These are phyloP conservation scores for Hyphantria cunea DNA, from an alignment of 1,140 invertebrate genomes.

Conservation along the genomic window DNA sequence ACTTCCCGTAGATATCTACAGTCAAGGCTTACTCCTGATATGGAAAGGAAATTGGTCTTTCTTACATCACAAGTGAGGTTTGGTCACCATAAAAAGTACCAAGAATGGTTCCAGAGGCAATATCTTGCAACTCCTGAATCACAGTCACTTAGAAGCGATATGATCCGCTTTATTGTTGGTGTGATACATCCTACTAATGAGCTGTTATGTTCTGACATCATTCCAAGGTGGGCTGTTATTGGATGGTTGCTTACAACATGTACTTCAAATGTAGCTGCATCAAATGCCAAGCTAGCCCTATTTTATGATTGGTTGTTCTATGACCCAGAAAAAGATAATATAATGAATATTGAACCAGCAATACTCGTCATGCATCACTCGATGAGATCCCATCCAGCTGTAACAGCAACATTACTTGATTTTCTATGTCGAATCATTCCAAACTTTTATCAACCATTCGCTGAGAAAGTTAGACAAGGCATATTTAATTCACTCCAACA, in stretches of 20 bases:
- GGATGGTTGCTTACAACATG: conserved; percentile 98
- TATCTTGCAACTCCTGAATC: conserved; percentile 98
- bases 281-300: conserved; percentile 97
- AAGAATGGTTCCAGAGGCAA: conserved; percentile 99
- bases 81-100: conserved; percentile 98
- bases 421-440: conserved; percentile 98
- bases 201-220: conserved; percentile 98
- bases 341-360: conserved; percentile 99
- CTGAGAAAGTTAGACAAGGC: conserved; percentile 93
- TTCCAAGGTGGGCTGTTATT: conserved; percentile 98
- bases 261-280: conserved; percentile 95
- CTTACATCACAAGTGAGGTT: conserved; percentile 96
- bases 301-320: conserved; percentile 99
- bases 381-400: conserved; percentile 96
- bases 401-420: conserved; percentile 96
- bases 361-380: conserved; percentile 99
- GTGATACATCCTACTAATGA: conserved; percentile 99
- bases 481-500: conserved; percentile 95
- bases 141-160: conserved; percentile 96
- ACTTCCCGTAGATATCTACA: conserved; percentile 96
- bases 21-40: conserved; percentile 96
- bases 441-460: conserved; percentile 93
- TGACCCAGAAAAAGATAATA: conserved; percentile 97
- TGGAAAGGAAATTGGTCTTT: conserved; percentile 97
- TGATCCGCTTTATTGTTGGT: conserved; percentile 98